phyloP scores from a whole-genome alignment of 2,797 vertebrate genomes.

The Champsocephalus gunnari region DNA sequence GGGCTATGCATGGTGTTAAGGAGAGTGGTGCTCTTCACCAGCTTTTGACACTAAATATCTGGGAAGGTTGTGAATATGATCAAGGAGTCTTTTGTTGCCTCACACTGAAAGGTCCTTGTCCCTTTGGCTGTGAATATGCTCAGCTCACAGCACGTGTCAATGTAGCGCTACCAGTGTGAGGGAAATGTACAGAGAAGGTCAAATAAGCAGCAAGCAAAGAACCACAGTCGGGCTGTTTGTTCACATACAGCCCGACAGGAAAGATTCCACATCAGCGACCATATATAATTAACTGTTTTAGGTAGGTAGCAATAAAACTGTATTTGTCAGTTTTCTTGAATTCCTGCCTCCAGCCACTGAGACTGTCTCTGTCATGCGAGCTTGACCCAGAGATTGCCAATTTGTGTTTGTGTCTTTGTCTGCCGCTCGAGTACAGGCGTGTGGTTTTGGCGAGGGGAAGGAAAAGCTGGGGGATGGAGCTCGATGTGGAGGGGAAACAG shows the following conservation, averaged over 20 bases:
- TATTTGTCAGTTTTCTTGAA: conserved; percentile 77
- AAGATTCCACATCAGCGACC: conserved; percentile 81
- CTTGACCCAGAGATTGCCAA: conserved; percentile 71
- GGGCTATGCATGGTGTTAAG: conserved; percentile 52
- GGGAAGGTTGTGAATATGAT: conserved; percentile 56
- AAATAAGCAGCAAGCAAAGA: conserved; percentile 85
- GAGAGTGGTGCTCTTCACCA: conserved; percentile 51
- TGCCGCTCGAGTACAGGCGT: conserved; percentile 66
- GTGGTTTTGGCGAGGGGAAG: conserved; percentile 66
- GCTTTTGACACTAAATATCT: conserved; percentile 48
- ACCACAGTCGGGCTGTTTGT: conserved; percentile 76
- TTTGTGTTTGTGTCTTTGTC: conserved; percentile 75
- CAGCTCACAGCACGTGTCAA: conserved; percentile 66
- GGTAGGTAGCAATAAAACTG: conserved; percentile 83
- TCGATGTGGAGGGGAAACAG: conserved; percentile 41
- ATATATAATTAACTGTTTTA: conserved; percentile 85
- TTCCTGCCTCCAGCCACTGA: conserved; percentile 70
- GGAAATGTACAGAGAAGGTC: conserved; percentile 73
- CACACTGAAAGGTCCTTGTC: conserved; percentile 59
- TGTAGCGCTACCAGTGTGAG: conserved; percentile 66
- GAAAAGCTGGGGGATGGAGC: conserved; percentile 44
- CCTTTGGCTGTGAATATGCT: conserved; percentile 26
- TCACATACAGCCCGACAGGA: conserved; percentile 80
- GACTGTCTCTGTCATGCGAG: conserved; percentile 68
- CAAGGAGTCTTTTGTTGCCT: conserved; percentile 68